Percentiles rank a stretch among this genome's conserved stretches.
Evolutionary conservation across 2,888 invertebrate species (phyloP).

Genomic region (Dynastes hyllus): DNA sequence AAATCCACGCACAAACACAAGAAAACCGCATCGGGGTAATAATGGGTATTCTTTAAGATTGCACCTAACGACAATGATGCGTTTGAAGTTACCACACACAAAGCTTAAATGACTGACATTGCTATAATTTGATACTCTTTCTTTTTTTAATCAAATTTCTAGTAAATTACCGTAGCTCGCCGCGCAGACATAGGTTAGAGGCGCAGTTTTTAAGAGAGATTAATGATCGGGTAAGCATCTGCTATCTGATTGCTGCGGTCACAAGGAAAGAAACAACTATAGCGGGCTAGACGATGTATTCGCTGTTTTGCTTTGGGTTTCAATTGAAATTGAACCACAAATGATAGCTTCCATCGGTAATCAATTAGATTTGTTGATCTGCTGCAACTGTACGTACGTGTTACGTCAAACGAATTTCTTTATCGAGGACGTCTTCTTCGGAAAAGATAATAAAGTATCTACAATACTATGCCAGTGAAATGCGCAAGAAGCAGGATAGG

Average conservation of each 20-base stretch:
- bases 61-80: conserved; percentile 18
- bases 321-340: neutral
- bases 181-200: neutral
- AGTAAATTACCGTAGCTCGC: conserved; percentile 21
- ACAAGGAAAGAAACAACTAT: neutral
- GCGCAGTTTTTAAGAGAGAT: conserved; percentile 19
- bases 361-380: too few species aligned
- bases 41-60: conserved; percentile 26
- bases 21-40: conserved; percentile 18
- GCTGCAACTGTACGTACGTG: too few species aligned
- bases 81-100: conserved; percentile 35
- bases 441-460: too few species aligned
- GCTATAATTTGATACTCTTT: conserved; percentile 16
- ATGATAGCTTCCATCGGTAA: neutral
- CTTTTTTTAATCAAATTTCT: conserved; percentile 30
- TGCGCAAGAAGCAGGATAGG: too few species aligned
- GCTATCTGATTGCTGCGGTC: conserved; percentile 15
- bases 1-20: conserved; percentile 17
- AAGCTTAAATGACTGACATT: conserved; percentile 32
- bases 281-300: neutral
- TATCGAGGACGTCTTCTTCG: too few species aligned
- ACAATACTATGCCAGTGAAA: too few species aligned
- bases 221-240: conserved; percentile 22
- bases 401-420: too few species aligned
- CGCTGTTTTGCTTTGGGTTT: neutral